Evolutionary conservation across 2,888 invertebrate species (phyloP), one percentile per base, ranked within the genome.

Genomic region (Orthosia gothica): DNA sequence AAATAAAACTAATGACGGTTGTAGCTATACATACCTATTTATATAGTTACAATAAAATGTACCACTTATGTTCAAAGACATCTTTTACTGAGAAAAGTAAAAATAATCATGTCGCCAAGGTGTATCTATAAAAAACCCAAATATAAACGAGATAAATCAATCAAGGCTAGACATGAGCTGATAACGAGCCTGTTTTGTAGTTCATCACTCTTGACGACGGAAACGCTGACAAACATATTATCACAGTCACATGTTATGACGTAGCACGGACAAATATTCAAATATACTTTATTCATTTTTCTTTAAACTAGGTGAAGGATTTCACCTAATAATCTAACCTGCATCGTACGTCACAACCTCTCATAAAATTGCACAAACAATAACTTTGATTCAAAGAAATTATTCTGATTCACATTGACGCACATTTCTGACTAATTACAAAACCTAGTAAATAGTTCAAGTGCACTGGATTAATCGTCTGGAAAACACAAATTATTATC

Each of bases 131-230:
- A 83, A 87, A 91, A 89, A 74, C 82, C 89, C 87, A 71, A 91
- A 87, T 90, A 89, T 90, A 89, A 87, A 85, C 87, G 79, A 94
- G 94, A 95, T 95, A 95, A 94, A 95, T 95, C 95, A 95, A 95
- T 95, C 95, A 95, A 90, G 85, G 87, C 85, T 87, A 90, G 90
- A 90, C 89, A 81, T 88, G 80, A 73, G 77, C 85, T 89, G 95
- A 95, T 94, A 94, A 94, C 89, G 79, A 66, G 79, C 86, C 83
- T 91, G 88, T 89, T 90, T 89, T 91, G 87, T 87, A 85, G 91
- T 90, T 88, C 89, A 91, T 91, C 90, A 90, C 82, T 89, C 90
- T 90, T 55, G 81, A 64, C 79, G 86, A 71, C 82, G 87, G 87
- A 88, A 88, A 88, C 89, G 72, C 85, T 88, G 87, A 81, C 85